phyloP scores from a whole-genome alignment of 2,113 vertebrate species.

The Bolborhynchus lineola region DNA sequence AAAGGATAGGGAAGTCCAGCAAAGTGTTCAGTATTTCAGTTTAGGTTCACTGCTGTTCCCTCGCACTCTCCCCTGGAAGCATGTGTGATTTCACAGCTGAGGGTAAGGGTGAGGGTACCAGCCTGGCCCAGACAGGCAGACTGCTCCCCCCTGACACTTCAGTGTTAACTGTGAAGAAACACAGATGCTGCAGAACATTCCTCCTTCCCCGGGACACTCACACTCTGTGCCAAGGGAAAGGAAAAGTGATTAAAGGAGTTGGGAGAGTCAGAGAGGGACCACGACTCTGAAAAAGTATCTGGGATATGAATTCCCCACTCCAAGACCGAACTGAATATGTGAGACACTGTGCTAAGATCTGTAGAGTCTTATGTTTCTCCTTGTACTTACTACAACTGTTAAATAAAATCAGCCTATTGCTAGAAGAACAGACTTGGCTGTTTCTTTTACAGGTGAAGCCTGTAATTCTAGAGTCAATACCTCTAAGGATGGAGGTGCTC shows the following conservation, averaged over 20 bases:
- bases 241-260: background rate
- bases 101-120: background rate
- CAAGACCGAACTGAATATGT: background rate
- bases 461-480: background rate
- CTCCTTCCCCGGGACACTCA: background rate
- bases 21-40: background rate
- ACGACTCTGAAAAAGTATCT: background rate
- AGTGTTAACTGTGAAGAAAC: background rate
- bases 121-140: background rate
- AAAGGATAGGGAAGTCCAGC: background rate
- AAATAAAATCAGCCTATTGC: background rate
- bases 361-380: background rate
- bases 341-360: background rate
- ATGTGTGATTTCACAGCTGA: background rate
- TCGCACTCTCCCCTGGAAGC: background rate
- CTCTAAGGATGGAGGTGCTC: background rate
- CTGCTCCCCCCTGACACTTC: background rate
- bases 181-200: background rate
- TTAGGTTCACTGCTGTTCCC: background rate
- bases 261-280: background rate
- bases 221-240: background rate
- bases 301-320: background rate
- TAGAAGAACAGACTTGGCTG: background rate
- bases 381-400: background rate
- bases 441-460: background rate